Base-by-base conservation (phyloP, 2,113 vertebrate species). In the Gallinago undulata region DNA sequence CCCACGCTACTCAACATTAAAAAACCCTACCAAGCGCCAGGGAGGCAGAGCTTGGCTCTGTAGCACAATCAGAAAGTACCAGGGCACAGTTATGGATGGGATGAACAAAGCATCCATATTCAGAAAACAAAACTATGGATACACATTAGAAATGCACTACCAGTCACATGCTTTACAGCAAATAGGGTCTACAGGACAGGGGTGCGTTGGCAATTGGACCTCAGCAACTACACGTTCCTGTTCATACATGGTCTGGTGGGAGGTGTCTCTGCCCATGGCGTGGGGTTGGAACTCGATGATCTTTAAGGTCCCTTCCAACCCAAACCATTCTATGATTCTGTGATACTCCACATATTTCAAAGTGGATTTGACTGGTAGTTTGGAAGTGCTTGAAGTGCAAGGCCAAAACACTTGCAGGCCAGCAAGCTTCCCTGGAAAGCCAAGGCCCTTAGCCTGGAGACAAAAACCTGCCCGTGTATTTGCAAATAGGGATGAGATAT, bases 171-270 rank as follows among this genome's bases (percentile, higher is more conserved):
- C 31, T 93, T 93, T 87, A 70, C 50, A 89, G 73, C 64, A 89
- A 47, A 50, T 33, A 24, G 14, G 30, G 19, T 6, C 47, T 81
- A 28, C 24, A 75, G 62, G 73, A 75, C 23, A 67, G 53, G 55
- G 33, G 6, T 14, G 51, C 0, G 0, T 3, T 68, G n/a, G 50
- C n/a, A 77, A 33, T 12, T 18, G 37, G 31, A 51, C 37, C n/a
- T 81, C 43, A 89, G 41, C 30, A 75, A 5, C 47, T 27, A 14
- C 30, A 64, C 7, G 1, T 24, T 51, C 23, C 25, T 75, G 23
- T 63, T 84, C 53, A 55, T 55, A 55, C 53, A 28, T 55, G 53
- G 53, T 28, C 53, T 28, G 28, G 53, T 55, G 53, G 27, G 53
- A 55, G 27, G 51, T 53, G 51, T 53, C 51, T 27, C 51, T 53